These are phyloP conservation scores for Buathra laborator DNA, from an alignment of 2,888 invertebrate species.

Conservation along the genomic window DNA sequence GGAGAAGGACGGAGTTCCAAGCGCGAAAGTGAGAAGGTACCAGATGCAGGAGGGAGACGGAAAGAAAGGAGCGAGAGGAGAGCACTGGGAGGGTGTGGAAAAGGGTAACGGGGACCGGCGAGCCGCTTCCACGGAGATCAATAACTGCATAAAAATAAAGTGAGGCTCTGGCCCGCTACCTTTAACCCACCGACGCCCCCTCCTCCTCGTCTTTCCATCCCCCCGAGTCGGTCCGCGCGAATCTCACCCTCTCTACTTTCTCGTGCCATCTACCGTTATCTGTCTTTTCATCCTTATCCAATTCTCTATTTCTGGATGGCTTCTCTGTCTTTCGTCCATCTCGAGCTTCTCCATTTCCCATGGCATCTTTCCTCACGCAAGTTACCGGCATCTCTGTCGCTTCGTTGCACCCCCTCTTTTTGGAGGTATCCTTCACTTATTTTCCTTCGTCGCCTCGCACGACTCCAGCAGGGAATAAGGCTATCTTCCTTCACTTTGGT, in stretches of 20 bases:
- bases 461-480: neutral
- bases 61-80: slow-evolving; percentile 54
- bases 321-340: slow-evolving; percentile 22
- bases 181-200: slow-evolving; percentile 82
- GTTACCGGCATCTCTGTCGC: neutral
- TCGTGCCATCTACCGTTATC: slow-evolving; percentile 44
- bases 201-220: slow-evolving; percentile 54
- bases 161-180: slow-evolving; percentile 85
- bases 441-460: slow-evolving; percentile 39
- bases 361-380: slow-evolving; percentile 32
- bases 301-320: slow-evolving; percentile 28
- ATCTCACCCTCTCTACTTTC: slow-evolving; percentile 69
- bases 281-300: slow-evolving; percentile 41
- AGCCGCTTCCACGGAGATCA: slow-evolving; percentile 84
- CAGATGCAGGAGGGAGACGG: slow-evolving; percentile 54
- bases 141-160: slow-evolving; percentile 86
- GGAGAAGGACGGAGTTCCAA: slow-evolving; percentile 18
- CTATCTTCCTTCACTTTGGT: neutral
- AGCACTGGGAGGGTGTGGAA: slow-evolving; percentile 75
- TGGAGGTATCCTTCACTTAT: slow-evolving; percentile 8
- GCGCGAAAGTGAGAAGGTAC: slow-evolving; percentile 47
- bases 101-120: slow-evolving; percentile 72
- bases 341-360: slow-evolving; percentile 61
- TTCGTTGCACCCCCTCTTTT: slow-evolving; percentile 41
- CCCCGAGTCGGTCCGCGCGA: slow-evolving; percentile 54